Evolutionary conservation across 2,113 vertebrate genomes (phyloP).

Genomic region (Seriola dumerili): DNA sequence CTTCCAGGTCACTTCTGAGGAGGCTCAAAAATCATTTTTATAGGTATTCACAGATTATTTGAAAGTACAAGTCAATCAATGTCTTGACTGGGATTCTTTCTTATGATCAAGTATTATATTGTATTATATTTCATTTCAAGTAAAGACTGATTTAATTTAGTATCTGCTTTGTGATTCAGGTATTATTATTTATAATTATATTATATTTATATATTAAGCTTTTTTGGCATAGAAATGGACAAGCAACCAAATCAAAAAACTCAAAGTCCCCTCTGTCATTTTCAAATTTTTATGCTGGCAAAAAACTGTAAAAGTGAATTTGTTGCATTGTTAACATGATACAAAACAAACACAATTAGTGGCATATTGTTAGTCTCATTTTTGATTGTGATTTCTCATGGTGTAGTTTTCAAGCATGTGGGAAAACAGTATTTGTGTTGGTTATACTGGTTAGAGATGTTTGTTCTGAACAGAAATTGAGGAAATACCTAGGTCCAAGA

Average conservation of each 20-base stretch:
- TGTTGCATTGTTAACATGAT: background rate
- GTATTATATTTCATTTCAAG: background rate
- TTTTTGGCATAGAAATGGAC: background rate
- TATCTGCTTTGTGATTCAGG: background rate
- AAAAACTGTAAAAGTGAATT: too few species aligned
- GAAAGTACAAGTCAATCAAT: background rate
- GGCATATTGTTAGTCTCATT: background rate
- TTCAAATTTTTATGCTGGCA: background rate
- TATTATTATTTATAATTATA: too few species aligned
- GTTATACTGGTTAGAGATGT: conserved; percentile 6
- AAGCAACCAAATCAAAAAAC: background rate
- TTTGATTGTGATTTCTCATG: background rate
- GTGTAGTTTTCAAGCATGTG: background rate
- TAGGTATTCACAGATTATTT: background rate
- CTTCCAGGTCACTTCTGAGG: background rate
- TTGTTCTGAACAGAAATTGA: conserved; percentile 12
- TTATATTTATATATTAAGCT: too few species aligned
- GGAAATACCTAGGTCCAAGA: background rate
- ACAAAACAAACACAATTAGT: background rate
- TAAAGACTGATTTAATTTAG: background rate
- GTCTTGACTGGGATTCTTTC: background rate
- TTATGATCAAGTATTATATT: too few species aligned
- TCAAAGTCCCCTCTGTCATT: background rate
- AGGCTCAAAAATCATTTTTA: background rate
- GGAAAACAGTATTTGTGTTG: background rate